Base-by-base conservation (phyloP, 2,113 vertebrate genomes). In the Pelmatolapia mariae region DNA sequence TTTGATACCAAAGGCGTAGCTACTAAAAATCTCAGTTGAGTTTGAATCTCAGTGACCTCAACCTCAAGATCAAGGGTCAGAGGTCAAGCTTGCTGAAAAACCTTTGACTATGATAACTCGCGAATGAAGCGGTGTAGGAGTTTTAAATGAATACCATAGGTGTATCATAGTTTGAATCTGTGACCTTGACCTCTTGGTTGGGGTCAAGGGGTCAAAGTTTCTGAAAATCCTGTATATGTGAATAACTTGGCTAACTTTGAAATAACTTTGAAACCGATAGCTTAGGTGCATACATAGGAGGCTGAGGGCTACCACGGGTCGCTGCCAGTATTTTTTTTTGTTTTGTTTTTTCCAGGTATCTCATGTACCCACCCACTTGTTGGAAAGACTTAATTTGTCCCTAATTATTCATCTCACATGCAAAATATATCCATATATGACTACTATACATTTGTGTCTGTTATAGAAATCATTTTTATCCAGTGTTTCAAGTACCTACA, bases 11-110 rank as follows among this genome's bases (percentile, higher is more conserved):
- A 63, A 63, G 29, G 29, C 4, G 16, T 33, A 63, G 29, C 59
- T 63, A 33, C 16, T 61, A 61, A 61, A 61, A 33, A 33, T 33
- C 29, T 1, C 29, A 63, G 9, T 33, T 63, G 59, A 63, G 1
- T 61, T 61, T 59, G 57, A 18, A 18, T 61, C 15, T 61, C 26
- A 31, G 57, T 31, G 9, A 63, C 29, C 29, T 61, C 29, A 18
- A 61, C 26, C 16, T 33, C 57, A 61, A 61, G 57, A 61, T 61
- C 57, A 61, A 19, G 16, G 57, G 29, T 61, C 57, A 61, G 57
- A 61, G 57, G 29, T 61, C 57, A 61, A 33, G 57, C 16, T 61
- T 33, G 29, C 57, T 61, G 57, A 61, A 61, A 61, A 33, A 61
- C 29, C 57, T 61, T 61, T 61, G 29, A 61, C 2, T 61, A 61